A percentile compares a stretch with the other conserved stretches of the same genome.
phyloP scores from a whole-genome alignment of 2,113 vertebrate species.

The Pionites leucogaster region DNA sequence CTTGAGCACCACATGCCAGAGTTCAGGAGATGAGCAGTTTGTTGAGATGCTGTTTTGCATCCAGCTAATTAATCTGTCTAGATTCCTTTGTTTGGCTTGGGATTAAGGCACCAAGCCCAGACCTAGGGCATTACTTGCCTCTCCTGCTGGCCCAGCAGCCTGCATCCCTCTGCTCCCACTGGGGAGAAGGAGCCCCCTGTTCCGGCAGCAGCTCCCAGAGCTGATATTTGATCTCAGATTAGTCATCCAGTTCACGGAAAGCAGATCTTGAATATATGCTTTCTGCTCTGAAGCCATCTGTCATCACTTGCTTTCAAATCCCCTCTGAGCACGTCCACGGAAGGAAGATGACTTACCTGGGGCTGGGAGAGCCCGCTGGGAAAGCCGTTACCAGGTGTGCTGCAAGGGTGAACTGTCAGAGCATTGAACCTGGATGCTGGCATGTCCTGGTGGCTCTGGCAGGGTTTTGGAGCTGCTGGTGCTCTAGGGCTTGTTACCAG shows the following conservation, averaged over 20 bases:
- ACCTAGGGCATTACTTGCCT: not conserved
- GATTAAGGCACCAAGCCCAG: not conserved
- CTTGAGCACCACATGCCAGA: not conserved
- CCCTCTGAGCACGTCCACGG: not conserved
- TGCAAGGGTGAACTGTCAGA: fast-evolving
- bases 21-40: not conserved
- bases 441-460: fast-evolving
- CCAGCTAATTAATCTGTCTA: not conserved
- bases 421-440: fast-evolving
- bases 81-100: not conserved
- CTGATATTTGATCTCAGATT: constrained; percentile 45
- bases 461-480: not conserved
- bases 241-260: constrained; percentile 32
- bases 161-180: not conserved
- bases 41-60: not conserved
- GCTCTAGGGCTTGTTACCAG: not conserved
- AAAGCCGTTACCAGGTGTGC: fast-evolving
- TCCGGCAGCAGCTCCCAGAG: not conserved
- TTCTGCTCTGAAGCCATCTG: constrained; percentile 59
- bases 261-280: constrained; percentile 38
- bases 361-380: not conserved
- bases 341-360: constrained; percentile 16
- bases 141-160: not conserved
- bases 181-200: not conserved
- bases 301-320: constrained; percentile 34